These are phyloP conservation scores for Felis catus DNA, from an alignment of 2,113 vertebrate genomes.

Conservation along the genomic window F.catus_Fca126_mat1.0 CM031415.1:184736501-184737000, in stretches of 20 bases:
- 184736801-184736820: constrained; percentile 60
- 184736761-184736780: constrained; percentile 76
- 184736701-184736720: constrained; percentile 70
- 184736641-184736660: constrained; percentile 63
- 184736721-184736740: constrained; percentile 70
- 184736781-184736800: constrained; percentile 58
- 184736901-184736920: constrained; percentile 52
- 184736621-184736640: constrained; percentile 73
- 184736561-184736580: constrained; percentile 69
- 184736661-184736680: constrained; percentile 74
- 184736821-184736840: constrained; percentile 40
- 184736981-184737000: not conserved
- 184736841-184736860: constrained; percentile 33
- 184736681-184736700: constrained; percentile 83
- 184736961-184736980: not conserved
- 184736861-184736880: constrained; percentile 66
- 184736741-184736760: constrained; percentile 75
- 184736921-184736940: constrained; percentile 33
- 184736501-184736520: constrained; percentile 70
- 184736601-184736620: constrained; percentile 51
- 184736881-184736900: constrained; percentile 53
- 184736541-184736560: constrained; percentile 60
- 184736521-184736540: constrained; percentile 68
- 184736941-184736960: constrained; percentile 40
- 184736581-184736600: constrained; percentile 78